Base-by-base conservation (phyloP, 2,888 invertebrate genomes). In the Amiota minor region DNA sequence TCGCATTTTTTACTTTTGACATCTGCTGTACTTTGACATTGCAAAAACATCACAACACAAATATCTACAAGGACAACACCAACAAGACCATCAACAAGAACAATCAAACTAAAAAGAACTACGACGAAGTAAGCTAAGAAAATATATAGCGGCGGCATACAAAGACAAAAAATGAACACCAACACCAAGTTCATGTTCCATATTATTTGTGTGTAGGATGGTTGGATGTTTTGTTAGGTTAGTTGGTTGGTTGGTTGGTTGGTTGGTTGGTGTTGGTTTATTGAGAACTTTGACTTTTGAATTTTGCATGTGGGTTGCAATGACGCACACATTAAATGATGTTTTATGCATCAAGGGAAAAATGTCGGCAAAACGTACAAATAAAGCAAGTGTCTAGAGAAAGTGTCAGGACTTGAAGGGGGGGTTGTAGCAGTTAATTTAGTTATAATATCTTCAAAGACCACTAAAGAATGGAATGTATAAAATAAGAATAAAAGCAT, bases 21-120 rank as follows among this genome's bases (percentile, higher is more conserved):
- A 62, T 23, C 62, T 62, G 62, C 62, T 35, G 62, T 16, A 20
- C 59, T 59, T 62, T 20, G 59, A 59, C 53, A n/a, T 53, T 14
- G 16, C 53, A 9, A 53, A 53, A 53, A 12, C 1, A 16, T 53
- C 9, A 16, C 53, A 53, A n/a, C 35, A 35, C 35, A 35, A 35
- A 35, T 35, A 35, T 6, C 35, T 35, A 35, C 35, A 35, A 35
- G 35, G 35, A 35, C 35, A 35, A 35, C 35, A 35, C 35, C 35
- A 23, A 35, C 6, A 6, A 53, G 53, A 53, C 16, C 18, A 59
- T 9, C 59, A 20, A 59, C 59, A 16, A 18, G 3, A 59, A 59
- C 20, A 59, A 59, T 9, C 16, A 18, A 9, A 18, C 11, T 20
- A 18, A 11, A 3, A 35, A 35, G 35, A 35, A 6, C 35, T 8